Percentiles rank a stretch among this genome's conserved stretches.
Conservation (phyloP, 2,888 invertebrate genomes). For the Hypsopygia costalis region DNA sequence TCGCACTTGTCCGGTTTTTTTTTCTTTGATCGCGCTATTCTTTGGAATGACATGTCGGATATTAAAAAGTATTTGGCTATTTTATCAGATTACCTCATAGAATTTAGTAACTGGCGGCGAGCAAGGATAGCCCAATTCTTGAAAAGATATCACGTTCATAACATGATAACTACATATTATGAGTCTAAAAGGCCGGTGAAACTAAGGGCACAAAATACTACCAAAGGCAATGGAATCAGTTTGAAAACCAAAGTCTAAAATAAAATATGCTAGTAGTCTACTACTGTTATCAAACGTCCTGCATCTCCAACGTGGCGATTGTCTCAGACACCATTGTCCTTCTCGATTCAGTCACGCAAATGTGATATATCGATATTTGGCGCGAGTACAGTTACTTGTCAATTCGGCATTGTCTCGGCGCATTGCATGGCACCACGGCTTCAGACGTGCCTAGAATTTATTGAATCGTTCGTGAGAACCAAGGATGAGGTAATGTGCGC, state of each 20-base stretch:
- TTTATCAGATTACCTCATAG: too few relatives aligned
- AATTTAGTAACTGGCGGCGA: too few relatives aligned
- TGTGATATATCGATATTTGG: conserved; percentile 55
- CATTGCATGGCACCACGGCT: conserved; percentile 46
- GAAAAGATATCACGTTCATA: too few relatives aligned
- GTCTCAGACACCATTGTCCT: conserved; percentile 31
- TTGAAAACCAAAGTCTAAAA: not conserved
- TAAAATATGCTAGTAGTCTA: conserved; percentile 4
- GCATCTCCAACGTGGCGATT: conserved; percentile 14
- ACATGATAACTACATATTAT: too few relatives aligned
- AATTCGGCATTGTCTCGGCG: conserved; percentile 67
- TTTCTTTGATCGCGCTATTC: too few relatives aligned
- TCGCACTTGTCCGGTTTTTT: too few relatives aligned
- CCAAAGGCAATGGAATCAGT: not conserved
- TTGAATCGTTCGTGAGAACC: conserved; percentile 62
- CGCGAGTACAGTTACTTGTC: conserved; percentile 69
- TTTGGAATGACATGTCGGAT: too few relatives aligned
- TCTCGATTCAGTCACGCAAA: conserved; percentile 34
- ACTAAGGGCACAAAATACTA: too few relatives aligned
- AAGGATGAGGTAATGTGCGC: conserved; percentile 45
- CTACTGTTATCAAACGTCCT: conserved; percentile 6
- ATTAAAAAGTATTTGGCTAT: too few relatives aligned
- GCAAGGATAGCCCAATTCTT: too few relatives aligned
- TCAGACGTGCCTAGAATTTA: conserved; percentile 59
- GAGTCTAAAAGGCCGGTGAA: too few relatives aligned